Evolutionary conservation across 2,888 invertebrate genomes (phyloP), one percentile per base, ranked within the genome.

Genomic region (Barypeithes pellucidus): DNA sequence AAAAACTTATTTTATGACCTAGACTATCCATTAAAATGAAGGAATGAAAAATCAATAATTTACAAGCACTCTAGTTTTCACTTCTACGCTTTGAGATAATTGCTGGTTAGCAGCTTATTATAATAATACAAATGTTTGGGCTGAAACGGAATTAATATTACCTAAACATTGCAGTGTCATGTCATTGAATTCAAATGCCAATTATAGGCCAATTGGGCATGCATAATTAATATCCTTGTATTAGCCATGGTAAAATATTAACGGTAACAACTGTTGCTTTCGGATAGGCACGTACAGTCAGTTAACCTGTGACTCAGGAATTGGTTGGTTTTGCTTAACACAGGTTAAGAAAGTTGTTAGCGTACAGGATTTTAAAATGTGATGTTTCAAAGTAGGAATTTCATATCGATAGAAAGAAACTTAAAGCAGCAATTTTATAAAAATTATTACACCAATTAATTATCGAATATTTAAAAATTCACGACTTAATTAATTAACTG

Each of bases 141-240:
- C 77, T 77, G 77, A 79, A 80, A 78, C 77, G 76, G 81, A 81
- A 82, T 82, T 82, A 80, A 81, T 81, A 82, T 81, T 81, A 80
- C 81, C 84, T 81, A 84, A 84, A 82, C 83, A 82, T 79, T 81
- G 81, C 78, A 81, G 83, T 84, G 84, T 84, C 84, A 83, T 85
- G 84, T 84, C 83, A 82, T 81, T 83, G 84, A 84, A 84, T 83
- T 84, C 83, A 83, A 85, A 84, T 84, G 84, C 84, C 85, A 85
- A 85, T 86, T 86, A 86, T 85, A 84, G 85, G 82, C 82, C 85
- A 86, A 85, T 86, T 85, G 85, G 83, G 82, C 85, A 84, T 86
- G 82, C 84, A 85, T 86, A 86, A 86, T 86, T 86, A 85, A 86
- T 85, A 84, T 82, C 81, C 77, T 78, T 78, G 84, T 85, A 85